Evolutionary conservation across 2,797 vertebrate genomes (phyloP), one percentile per base, ranked within the genome.

Genomic region (Mormyrus hasselquistii): DNA sequence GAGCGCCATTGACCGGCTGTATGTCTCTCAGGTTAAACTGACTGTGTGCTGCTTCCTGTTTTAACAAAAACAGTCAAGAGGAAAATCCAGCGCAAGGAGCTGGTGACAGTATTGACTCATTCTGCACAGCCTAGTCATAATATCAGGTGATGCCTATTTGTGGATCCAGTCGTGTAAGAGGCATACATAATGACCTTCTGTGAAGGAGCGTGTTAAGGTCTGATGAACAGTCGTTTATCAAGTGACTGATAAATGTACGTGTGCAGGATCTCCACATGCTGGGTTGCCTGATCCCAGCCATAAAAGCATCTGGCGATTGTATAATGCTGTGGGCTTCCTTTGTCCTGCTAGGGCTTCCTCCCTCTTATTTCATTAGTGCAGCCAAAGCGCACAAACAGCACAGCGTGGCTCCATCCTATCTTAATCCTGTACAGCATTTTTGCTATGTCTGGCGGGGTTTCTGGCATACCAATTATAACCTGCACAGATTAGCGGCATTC

Each of bases 121-220:
- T 87, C 14, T 41, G 86, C 55, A 12, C 86, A 10, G 53, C 38
- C 29, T 38, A 41, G 53, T 87, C 52, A 53, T 87, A 87, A 62
- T 59, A 59, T 87, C 52, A 87, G 86, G 38, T 16, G n/a, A 59
- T 34, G 34, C 53, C 86, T 52, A 22, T 87, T 87, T 87, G 55
- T 87, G 86, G 86, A 34, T 55, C 84, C 52, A 55, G 49, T 86
- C 49, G 5, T 55, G 84, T 53, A 55, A 86, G 86, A 57, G 55
- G 86, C 52, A 57, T 53, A 59, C 19, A 41, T 52, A 87, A 53
- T 85, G 83, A 85, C 49, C 47, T 85, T 85, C 52, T 41, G 55
- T 55, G 55, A 53, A 87, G 53, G 86, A 87, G 16, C 14, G 53
- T 41, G 25, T n/a, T 59, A 41, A 59, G 55, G 86, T 87, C 53